Base-by-base conservation (phyloP, 2,113 vertebrate species). In the Zapornia atra region DNA sequence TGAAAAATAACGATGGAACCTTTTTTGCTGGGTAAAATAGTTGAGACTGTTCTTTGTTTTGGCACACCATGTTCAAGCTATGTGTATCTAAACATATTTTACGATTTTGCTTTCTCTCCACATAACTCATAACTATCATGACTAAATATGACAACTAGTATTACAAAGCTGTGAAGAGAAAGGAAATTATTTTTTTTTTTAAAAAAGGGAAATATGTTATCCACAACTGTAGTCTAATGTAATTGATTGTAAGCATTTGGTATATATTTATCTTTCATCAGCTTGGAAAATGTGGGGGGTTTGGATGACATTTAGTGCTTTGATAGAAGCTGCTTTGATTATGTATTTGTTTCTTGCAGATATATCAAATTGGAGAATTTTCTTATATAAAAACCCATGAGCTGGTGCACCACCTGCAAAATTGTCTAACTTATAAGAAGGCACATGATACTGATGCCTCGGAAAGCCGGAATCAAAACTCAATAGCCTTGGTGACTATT, bases 391-490 rank as follows among this genome's bases (percentile, higher is more conserved):
- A 92, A 71, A 6, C 18, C 48, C 12, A 26, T 42, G 5, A n/a
- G 9, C 17, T 48, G 1, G 12, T 48, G 53, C 46, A 76, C 24
- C 11, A 82, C 11, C 13, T 57, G 50, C 40, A 82, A 71, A 71
- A 53, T 42, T 86, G 11, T 71, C 80, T 48, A 71, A 42, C 11
- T 54, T 22, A 15, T 12, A 56, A 75, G 11, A 9, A 79, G 16
- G 1, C 4, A 53, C 3, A 26, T 2, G 1, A 38, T 38, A 38
- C n/a, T n/a, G n/a, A n/a, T n/a, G n/a, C n/a, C n/a, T n/a, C n/a
- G n/a, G n/a, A n/a, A n/a, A n/a, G n/a, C n/a, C n/a, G n/a, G n/a
- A n/a, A n/a, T n/a, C n/a, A n/a, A n/a, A n/a, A n/a, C n/a, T n/a
- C n/a, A n/a, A n/a, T n/a, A n/a, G n/a, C n/a, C n/a, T n/a, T n/a